Evolutionary conservation across 2,797 vertebrate species (phyloP).

Genomic region (Peromyscus nudipes): DNA sequence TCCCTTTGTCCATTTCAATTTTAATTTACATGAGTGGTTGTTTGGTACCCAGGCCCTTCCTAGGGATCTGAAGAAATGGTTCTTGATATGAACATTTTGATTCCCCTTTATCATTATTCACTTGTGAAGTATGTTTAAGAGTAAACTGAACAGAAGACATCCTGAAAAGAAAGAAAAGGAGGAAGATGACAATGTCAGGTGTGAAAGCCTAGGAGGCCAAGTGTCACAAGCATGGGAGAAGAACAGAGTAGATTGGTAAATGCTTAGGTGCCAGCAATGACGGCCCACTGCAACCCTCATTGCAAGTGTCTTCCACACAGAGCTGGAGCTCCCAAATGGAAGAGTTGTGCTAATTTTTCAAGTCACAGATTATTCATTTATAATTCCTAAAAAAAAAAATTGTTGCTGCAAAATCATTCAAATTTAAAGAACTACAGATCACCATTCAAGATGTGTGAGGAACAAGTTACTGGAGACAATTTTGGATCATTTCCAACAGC

Average conservation of each 20-base stretch:
- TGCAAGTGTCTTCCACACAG: neutral
- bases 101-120: neutral
- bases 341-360: neutral
- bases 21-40: neutral
- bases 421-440: constrained; percentile 48
- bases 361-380: neutral
- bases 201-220: neutral
- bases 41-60: neutral
- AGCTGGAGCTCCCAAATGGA: neutral
- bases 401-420: constrained; percentile 25
- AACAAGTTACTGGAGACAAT: constrained; percentile 33
- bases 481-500: constrained; percentile 61
- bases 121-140: constrained; percentile 46
- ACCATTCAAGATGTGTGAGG: neutral
- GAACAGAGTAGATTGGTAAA: neutral
- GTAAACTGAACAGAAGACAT: neutral
- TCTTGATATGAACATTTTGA: neutral
- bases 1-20: neutral
- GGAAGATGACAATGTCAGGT: neutral
- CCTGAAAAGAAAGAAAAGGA: neutral
- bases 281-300: neutral
- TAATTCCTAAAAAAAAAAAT: constrained; percentile 4
- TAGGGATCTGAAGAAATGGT: neutral
- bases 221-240: neutral
- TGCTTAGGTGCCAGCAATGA: neutral